Evolutionary conservation across 2,888 invertebrate genomes (phyloP).

Genomic region (Diachrysia chrysitis): DNA sequence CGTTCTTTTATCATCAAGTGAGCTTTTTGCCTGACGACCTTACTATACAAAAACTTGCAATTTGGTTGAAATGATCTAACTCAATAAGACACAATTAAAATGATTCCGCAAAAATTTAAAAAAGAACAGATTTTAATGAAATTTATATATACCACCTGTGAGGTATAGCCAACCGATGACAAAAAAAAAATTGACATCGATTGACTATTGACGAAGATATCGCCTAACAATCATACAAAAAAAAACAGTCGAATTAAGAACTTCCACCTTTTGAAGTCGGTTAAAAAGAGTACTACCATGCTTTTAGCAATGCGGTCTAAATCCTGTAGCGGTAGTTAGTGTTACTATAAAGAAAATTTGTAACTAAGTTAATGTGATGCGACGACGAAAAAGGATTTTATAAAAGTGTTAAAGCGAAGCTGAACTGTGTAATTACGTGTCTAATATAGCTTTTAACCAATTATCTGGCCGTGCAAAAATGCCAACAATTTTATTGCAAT

Average conservation of each 20-base stretch:
- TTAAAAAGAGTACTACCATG: neutral
- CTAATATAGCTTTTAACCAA: constrained; percentile 4
- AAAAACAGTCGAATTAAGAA: too few species aligned
- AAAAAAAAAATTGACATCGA: too few species aligned
- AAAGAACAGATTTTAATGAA: too few species aligned
- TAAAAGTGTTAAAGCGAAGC: constrained; percentile 4
- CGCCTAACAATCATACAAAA: too few species aligned
- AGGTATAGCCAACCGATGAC: too few species aligned
- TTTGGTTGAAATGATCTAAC: neutral
- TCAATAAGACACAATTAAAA: neutral
- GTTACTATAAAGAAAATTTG: neutral
- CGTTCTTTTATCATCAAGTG: too few species aligned
- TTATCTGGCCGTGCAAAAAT: neutral
- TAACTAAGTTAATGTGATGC: neutral
- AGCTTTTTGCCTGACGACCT: too few species aligned
- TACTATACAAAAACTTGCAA: neutral
- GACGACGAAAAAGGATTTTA: neutral
- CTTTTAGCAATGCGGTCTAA: neutral
- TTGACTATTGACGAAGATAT: too few species aligned
- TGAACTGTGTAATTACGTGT: neutral
- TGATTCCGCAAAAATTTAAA: too few species aligned
- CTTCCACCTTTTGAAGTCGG: too few species aligned
- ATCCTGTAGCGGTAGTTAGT: neutral
- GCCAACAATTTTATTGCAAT: neutral
- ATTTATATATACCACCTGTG: too few species aligned